These are phyloP conservation scores for Lordiphosa fenestrarum DNA, from an alignment of 2,888 invertebrate species.

Conservation along the genomic window DNA sequence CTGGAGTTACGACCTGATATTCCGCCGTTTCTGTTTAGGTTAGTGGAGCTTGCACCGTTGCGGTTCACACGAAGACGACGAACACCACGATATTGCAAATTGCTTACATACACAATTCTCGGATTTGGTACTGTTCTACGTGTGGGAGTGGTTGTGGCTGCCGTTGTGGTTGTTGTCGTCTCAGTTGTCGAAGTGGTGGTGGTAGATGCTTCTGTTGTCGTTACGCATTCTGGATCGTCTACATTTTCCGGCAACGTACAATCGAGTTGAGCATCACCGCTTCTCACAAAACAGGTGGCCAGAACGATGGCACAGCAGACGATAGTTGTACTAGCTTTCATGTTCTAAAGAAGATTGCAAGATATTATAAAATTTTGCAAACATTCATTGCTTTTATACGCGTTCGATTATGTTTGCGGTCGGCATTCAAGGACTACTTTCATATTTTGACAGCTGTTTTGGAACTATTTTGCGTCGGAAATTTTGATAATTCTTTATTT, in stretches of 20 bases:
- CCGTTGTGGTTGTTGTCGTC: too few relatives aligned
- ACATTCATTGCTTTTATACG: slow-evolving; percentile 32
- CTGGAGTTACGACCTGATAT: too few relatives aligned
- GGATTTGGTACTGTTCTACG: not conserved
- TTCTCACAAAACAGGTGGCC: slow-evolving; percentile 17
- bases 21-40: not conserved
- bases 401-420: not conserved
- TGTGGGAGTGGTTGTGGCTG: not conserved
- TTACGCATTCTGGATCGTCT: slow-evolving; percentile 16
- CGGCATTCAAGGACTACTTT: slow-evolving; percentile 2
- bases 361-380: slow-evolving; percentile 5
- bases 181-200: not conserved
- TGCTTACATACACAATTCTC: slow-evolving; percentile 14
- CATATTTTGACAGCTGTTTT: slow-evolving; percentile 35
- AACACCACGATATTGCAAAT: slow-evolving; percentile 16
- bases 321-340: slow-evolving; percentile 26
- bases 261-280: slow-evolving; percentile 37
- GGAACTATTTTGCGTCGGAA: not conserved
- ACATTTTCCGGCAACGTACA: slow-evolving; percentile 4
- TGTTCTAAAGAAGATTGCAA: slow-evolving; percentile 7
- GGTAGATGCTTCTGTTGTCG: not conserved
- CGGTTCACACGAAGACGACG: slow-evolving; percentile 22
- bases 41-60: slow-evolving; percentile 2
- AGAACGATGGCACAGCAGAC: slow-evolving; percentile 25
- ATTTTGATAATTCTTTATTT: not conserved